Base-by-base conservation (phyloP, 1,140 invertebrate genomes). In the Sarcophaga peregrina region DNA sequence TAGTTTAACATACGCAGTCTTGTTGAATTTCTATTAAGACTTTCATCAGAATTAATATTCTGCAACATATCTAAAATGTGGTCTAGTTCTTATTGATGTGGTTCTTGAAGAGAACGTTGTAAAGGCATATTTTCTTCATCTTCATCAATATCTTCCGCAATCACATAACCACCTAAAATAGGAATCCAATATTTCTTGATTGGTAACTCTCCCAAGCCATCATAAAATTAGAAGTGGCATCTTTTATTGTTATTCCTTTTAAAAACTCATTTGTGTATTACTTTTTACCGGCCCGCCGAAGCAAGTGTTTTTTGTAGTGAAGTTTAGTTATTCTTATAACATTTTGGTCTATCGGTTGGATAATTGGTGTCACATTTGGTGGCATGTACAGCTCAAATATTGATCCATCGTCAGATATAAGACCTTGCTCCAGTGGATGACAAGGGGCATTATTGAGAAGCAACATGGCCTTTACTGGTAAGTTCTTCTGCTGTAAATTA, bases 381-480 rank as follows among this genome's bases (percentile, higher is more conserved):
- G 52, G 52, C 52, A 54, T 54, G 10, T 52, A 52, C 13, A 52
- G 13, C 13, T 8, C 50, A 8, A 8, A 52, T 10, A 52, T 52
- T 52, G 8, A 10, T 8, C 50, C 50, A 52, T 52, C 50, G 50
- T n/a, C n/a, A n/a, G n/a, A n/a, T n/a, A n/a, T n/a, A n/a, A n/a
- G n/a, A 10, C 15, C 52, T 54, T 54, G 5, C 52, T 54, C 5
- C 52, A 15, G 5, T 10, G 52, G 52, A 54, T 54, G 52, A 54
- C 52, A 54, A 4, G 52, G 10, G 52, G 52, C 52, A 54, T 54
- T 54, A 15, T 54, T 15, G 52, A 54, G 52, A 54, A 54, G 52
- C 9, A 54, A 76, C 8, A 76, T 10, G 13, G 75, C 75, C 75
- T 76, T 76, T n/a, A n/a, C n/a, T n/a, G n/a, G n/a, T n/a, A n/a